phyloP scores from a whole-genome alignment of 2,797 vertebrate genomes.

The Squalus acanthias region DNA sequence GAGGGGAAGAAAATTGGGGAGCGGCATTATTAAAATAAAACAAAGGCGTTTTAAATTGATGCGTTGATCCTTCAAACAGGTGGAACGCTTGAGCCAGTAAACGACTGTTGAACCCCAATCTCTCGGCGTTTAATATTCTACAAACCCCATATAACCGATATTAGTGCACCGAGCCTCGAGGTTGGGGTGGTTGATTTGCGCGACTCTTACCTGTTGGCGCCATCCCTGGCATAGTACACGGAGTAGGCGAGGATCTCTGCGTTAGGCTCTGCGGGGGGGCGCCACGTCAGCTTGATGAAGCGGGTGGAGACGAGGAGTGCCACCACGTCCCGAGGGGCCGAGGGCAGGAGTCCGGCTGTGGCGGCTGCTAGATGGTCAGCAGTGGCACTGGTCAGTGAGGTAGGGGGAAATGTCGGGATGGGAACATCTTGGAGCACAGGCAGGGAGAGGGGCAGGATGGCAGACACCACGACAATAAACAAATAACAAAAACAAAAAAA shows the following conservation, averaged over 20 bases:
- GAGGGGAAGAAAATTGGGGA: constrained; percentile 7
- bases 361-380: constrained; percentile 98
- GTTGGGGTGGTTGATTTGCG: background rate
- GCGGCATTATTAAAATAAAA: background rate
- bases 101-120: background rate
- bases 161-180: background rate
- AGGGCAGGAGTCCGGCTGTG: constrained; percentile 76
- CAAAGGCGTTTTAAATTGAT: background rate
- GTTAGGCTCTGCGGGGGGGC: constrained; percentile 81
- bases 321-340: constrained; percentile 87
- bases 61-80: background rate
- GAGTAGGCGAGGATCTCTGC: constrained; percentile 92
- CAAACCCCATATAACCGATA: background rate
- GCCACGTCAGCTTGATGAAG: constrained; percentile 96
- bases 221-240: constrained; percentile 90
- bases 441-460: constrained; percentile 58
- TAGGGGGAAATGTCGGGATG: constrained; percentile 87
- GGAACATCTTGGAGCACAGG: constrained; percentile 84
- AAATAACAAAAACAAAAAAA: constrained; percentile 53
- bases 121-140: background rate
- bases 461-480: constrained; percentile 57
- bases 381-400: constrained; percentile 99
- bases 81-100: background rate
- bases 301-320: constrained; percentile 93
- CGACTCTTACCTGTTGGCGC: constrained; percentile 71